Conservation (phyloP, 2,113 vertebrate genomes). For the Peucedramus taeniatus region DNA sequence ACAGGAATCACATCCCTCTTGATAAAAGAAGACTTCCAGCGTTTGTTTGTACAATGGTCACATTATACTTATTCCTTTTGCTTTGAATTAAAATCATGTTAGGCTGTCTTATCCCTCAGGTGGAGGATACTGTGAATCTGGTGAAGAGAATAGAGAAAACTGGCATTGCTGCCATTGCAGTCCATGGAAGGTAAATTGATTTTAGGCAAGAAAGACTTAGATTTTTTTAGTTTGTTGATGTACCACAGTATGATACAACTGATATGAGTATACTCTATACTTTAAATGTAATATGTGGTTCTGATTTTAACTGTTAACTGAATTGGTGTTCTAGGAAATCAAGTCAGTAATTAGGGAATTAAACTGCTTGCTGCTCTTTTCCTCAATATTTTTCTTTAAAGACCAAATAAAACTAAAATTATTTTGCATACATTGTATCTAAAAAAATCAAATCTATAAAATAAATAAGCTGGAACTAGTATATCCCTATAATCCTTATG, state of each 20-base stretch:
- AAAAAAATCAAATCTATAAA: not conserved
- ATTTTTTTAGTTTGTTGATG: not conserved
- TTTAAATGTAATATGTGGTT: not conserved
- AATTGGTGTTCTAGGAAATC: not conserved
- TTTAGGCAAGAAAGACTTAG: not conserved
- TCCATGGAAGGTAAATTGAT: slow-evolving; percentile 88
- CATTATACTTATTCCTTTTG: not conserved
- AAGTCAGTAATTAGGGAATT: not conserved
- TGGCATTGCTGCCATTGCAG: slow-evolving; percentile 89
- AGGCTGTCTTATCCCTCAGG: slow-evolving; percentile 61
- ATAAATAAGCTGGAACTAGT: not conserved
- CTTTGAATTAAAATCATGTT: not conserved
- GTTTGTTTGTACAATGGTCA: not conserved
- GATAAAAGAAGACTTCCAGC: not conserved
- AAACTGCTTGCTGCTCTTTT: not conserved
- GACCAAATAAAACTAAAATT: not conserved
- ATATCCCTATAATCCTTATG: not conserved
- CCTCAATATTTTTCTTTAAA: not conserved
- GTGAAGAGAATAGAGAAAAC: slow-evolving; percentile 90
- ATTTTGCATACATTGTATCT: not conserved
- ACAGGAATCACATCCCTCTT: not conserved
- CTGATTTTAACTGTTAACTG: not conserved
- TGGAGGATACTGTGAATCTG: slow-evolving; percentile 86
- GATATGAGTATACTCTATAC: not conserved
- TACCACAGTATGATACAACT: not conserved